Evolutionary conservation across 2,888 invertebrate genomes (phyloP).

Genomic region (Ochropleura plecta): DNA sequence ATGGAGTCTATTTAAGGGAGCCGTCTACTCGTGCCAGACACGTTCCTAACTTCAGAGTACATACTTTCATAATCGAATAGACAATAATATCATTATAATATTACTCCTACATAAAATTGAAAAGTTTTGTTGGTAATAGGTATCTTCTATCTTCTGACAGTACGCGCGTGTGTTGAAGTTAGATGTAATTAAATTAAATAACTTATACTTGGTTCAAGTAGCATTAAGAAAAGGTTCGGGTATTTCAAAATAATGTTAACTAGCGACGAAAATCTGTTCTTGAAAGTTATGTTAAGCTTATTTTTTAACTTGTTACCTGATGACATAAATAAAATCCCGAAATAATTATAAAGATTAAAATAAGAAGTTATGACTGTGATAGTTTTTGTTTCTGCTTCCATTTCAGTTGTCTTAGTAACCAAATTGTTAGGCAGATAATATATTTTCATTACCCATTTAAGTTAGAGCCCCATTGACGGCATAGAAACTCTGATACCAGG

Average conservation of each 20-base stretch:
- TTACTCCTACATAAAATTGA: conserved; percentile 21
- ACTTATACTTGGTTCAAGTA: conserved; percentile 17
- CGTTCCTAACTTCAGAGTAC: background rate
- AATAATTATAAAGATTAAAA: background rate
- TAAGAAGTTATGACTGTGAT: background rate
- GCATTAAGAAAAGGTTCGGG: background rate
- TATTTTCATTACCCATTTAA: too few species aligned
- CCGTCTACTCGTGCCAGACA: background rate
- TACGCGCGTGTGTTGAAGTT: conserved; percentile 17
- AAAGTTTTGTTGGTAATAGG: conserved; percentile 16
- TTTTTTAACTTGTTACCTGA: background rate
- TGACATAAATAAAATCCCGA: background rate
- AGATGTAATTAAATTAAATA: conserved; percentile 39
- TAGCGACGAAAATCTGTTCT: conserved; percentile 10
- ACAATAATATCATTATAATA: conserved; percentile 12
- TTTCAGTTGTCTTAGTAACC: background rate
- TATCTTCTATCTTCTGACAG: conserved; percentile 9
- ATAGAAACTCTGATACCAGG: too few species aligned
- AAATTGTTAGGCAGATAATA: background rate
- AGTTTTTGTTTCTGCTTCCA: too few species aligned
- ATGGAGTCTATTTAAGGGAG: background rate
- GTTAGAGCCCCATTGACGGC: too few species aligned
- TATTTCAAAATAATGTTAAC: conserved; percentile 10
- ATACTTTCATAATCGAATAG: background rate
- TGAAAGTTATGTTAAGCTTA: background rate